Evolutionary conservation across 2,797 vertebrate genomes (phyloP), one percentile per base, ranked within the genome.

Genomic region (Brachymystax lenok): DNA sequence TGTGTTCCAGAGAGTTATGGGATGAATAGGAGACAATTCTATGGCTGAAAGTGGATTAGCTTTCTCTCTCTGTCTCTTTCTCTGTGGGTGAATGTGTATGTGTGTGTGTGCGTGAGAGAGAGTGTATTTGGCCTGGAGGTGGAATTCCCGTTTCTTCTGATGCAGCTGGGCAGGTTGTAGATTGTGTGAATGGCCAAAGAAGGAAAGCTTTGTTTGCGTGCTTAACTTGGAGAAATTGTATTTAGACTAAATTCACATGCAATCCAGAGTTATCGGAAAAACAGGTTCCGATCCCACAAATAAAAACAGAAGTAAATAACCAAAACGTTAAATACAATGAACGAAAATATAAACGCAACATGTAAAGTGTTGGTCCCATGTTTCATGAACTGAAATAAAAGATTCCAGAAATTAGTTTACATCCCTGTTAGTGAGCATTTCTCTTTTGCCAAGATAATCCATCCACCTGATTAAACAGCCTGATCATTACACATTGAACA

Each of bases 1-100:
- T 69, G 50, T 74, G 69, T 74, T 86, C 59, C 1, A 4, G 67
- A 76, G 79, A 83, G 78, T 86, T 79, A 78, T 33, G 75, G 13
- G 61, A 35, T 30, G 63, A 63, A 27, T 59, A 64, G 27, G 63
- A 21, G 50, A 74, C 28, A 21, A 21, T 77, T 82, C 84, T 66
- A 54, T 59, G 70, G 77, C 83, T 67, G 28, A 54, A 71, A 33
- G 14, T 79, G 74, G 50, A 73, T 87, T 80, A 21, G 19, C 82
- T 66, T 35, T 63, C 33, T 2, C 40, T 51, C 28, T 27, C 13
- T 40, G 5, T 77, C 30, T 74, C 63, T 17, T 2, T 69, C 40
- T 69, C 61, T 40, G 2, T 67, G 77, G 14, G 21, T 35, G 27
- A 59, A 28, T 17, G 71, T 73, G 71, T 61, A 21, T 4, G n/a